Evolutionary conservation across 2,888 invertebrate species (phyloP), one percentile per base, ranked within the genome.

Genomic region (Criorhina ranunculi): DNA sequence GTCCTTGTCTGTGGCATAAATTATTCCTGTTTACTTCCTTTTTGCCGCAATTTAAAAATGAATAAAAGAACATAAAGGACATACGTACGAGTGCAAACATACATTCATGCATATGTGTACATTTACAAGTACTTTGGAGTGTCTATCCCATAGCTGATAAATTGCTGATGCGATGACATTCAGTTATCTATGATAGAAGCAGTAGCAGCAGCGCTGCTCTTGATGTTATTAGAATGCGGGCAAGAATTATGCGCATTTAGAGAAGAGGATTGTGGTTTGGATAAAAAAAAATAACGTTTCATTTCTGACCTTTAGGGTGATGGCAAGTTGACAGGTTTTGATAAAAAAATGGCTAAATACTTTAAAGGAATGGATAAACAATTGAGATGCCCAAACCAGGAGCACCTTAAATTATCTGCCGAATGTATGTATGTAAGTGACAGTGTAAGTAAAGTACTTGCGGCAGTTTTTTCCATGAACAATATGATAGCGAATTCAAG

Each of bases 21-120:
- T 83, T 73, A 83, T 83, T 78, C 33, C 29, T 83, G 83, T 67
- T 83, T 73, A 73, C 78, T 64, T 69, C 67, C 73, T 60, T 72
- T 77, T 64, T 69, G 83, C 62, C 73, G 46, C 79, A 83, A 83
- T 51, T 79, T 72, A 46, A 60, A 72, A 82, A 82, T 46, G 49
- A 67, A 60, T 40, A 62, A 53, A 40, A 35, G 8, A 33, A 11
- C 19, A 49, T 42, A 51, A 33, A 60, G 24, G 40, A n/a, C 17
- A n/a, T 9, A 42, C 51, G 40, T 46, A 33, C 17, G 6, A n/a
- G n/a, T n/a, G n/a, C n/a, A n/a, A n/a, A n/a, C n/a, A n/a, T n/a
- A n/a, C n/a, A n/a, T n/a, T n/a, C 9, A n/a, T 31, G 24, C 1
- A 15, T 44, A 29, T 44, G 15, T 17, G 19, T 17, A 11, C 9